Conservation (phyloP, 2,113 vertebrate species). For the Callopanchax toddi region DNA sequence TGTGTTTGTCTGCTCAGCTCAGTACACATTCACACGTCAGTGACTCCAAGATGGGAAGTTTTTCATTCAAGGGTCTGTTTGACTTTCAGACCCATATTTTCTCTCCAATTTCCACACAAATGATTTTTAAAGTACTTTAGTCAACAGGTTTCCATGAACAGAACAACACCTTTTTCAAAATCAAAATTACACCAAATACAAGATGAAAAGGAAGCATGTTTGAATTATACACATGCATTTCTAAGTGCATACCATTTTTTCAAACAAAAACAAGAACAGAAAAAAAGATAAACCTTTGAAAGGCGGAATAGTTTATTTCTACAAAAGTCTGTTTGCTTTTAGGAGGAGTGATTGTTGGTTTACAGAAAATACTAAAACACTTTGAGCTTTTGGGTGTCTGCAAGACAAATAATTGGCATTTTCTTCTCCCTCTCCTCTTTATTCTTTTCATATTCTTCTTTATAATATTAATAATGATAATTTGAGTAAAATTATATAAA, state of each 20-base stretch:
- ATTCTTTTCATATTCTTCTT: too few relatives aligned
- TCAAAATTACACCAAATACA: background rate
- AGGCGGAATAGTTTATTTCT: too few relatives aligned
- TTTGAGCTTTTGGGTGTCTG: too few relatives aligned
- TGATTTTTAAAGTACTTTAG: constrained; percentile 14
- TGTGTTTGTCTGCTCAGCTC: constrained; percentile 4
- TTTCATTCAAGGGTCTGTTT: constrained; percentile 16
- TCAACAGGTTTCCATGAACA: constrained; percentile 20
- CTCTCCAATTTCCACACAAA: constrained; percentile 14
- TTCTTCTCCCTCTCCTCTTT: too few relatives aligned
- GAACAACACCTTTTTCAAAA: background rate
- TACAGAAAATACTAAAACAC: too few relatives aligned
- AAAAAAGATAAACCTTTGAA: too few relatives aligned
- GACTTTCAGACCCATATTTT: background rate
- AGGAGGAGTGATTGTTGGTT: too few relatives aligned
- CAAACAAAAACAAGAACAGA: too few relatives aligned
- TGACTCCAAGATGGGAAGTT: constrained; percentile 5
- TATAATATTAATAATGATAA: too few relatives aligned
- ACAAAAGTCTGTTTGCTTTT: background rate
- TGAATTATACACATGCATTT: background rate
- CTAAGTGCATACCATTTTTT: too few relatives aligned
- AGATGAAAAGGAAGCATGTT: background rate
- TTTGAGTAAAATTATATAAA: too few relatives aligned
- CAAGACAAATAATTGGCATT: too few relatives aligned
- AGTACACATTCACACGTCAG: constrained; percentile 2